Evolutionary conservation across 2,113 vertebrate species (phyloP).

Genomic region (Chamaea fasciata): DNA sequence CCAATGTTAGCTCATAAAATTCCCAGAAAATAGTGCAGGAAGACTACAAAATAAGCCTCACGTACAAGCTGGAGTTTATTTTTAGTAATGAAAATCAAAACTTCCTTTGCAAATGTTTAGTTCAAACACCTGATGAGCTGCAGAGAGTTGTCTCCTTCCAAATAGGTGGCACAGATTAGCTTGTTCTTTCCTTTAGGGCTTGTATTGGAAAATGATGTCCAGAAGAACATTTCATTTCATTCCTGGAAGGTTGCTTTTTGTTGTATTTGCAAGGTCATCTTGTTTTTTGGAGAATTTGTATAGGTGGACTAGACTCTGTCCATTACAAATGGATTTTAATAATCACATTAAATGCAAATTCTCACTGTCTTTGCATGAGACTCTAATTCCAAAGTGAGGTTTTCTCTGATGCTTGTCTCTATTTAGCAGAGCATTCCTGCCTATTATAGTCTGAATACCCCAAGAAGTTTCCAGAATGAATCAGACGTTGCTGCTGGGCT

Average conservation of each 20-base stretch:
- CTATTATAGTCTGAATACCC: not conserved
- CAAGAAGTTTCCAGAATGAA: not conserved
- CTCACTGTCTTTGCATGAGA: not conserved
- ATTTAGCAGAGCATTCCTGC: not conserved
- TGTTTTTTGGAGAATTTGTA: not conserved
- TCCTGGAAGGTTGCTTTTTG: not conserved
- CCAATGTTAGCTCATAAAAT: not conserved
- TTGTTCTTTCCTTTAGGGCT: not conserved
- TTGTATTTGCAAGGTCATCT: not conserved
- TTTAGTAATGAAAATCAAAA: constrained; percentile 48
- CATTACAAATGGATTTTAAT: not conserved
- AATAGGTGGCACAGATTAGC: not conserved
- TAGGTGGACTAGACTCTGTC: not conserved
- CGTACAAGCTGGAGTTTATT: not conserved
- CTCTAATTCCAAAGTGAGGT: not conserved
- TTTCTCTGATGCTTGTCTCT: not conserved
- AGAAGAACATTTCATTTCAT: not conserved
- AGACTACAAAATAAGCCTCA: not conserved
- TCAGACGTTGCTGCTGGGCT: not conserved
- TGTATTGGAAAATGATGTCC: not conserved
- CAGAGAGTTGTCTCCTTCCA: not conserved
- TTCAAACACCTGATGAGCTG: constrained; percentile 40
- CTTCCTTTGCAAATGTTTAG: constrained; percentile 51
- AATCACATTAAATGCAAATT: not conserved
- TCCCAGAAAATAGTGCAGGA: not conserved